phyloP scores from a whole-genome alignment of 2,113 vertebrate species.

The Pampusana beccarii region DNA sequence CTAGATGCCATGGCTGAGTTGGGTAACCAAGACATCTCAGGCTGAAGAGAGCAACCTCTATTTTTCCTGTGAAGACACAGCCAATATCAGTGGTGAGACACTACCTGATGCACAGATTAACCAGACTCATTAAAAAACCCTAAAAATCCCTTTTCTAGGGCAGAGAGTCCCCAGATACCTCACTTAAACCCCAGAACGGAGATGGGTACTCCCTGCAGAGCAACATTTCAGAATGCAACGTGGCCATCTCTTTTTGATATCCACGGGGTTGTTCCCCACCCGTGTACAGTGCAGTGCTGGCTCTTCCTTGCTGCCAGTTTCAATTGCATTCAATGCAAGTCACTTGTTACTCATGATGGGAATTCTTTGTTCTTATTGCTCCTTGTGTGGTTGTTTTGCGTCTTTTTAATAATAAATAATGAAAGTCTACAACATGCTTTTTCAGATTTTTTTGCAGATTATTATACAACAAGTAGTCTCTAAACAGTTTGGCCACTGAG shows the following conservation, averaged over 20 bases:
- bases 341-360: neutral
- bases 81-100: neutral
- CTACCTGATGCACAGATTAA: neutral
- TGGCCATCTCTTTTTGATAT: neutral
- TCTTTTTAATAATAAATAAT: neutral
- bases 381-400: neutral
- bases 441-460: neutral
- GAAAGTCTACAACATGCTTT: neutral
- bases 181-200: neutral
- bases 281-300: neutral
- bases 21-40: neutral
- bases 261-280: neutral
- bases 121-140: neutral
- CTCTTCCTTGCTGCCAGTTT: neutral
- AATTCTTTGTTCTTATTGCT: neutral
- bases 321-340: neutral
- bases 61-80: neutral
- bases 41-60: neutral
- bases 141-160: neutral
- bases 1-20: neutral
- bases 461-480: neutral
- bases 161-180: neutral
- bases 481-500: slow-evolving; percentile 4
- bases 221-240: neutral
- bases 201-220: neutral